Conservation (phyloP, 1,140 invertebrate species). For the Drosophila triauraria region DNA sequence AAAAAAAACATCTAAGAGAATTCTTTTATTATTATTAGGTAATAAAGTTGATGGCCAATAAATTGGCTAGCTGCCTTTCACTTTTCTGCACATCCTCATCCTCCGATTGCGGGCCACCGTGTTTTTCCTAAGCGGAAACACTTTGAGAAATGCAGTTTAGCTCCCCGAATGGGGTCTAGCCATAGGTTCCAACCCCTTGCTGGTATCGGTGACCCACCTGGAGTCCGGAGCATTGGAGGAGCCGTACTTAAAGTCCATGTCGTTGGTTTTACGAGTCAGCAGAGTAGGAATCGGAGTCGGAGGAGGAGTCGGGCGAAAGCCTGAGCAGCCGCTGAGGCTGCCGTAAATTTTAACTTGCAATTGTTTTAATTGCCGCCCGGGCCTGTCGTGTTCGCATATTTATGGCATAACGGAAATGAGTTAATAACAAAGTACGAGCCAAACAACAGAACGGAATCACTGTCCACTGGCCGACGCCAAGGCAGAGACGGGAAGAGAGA, state of each 20-base stretch:
- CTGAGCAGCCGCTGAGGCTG: constrained; percentile 60
- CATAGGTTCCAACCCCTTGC: neutral
- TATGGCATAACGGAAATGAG: constrained; percentile 82
- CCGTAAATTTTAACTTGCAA: constrained; percentile 81
- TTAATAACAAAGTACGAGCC: constrained; percentile 79
- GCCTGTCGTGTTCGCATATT: constrained; percentile 78
- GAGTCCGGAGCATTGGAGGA: constrained; percentile 8
- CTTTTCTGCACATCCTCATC: neutral
- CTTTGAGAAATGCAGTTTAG: constrained; percentile 20
- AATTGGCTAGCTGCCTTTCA: constrained; percentile 1
- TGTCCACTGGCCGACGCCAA: constrained; percentile 21
- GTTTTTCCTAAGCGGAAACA: constrained; percentile 17
- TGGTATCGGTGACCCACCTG: constrained; percentile 2
- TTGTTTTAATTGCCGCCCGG: constrained; percentile 77
- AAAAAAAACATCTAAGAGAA: neutral
- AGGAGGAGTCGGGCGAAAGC: constrained; percentile 16
- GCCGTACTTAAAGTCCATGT: constrained; percentile 63
- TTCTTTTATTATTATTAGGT: constrained; percentile 4
- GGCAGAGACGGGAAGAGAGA: constrained; percentile 45
- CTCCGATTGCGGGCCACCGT: neutral
- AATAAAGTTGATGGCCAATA: constrained; percentile 2
- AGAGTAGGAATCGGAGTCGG: constrained; percentile 1
- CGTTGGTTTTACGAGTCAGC: constrained; percentile 78
- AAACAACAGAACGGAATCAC: constrained; percentile 42
- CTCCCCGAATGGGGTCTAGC: constrained; percentile 6